These are phyloP conservation scores for Caenorhabditis plicata DNA, from an alignment of 2,888 invertebrate genomes.

Conservation along the genomic window DNA sequence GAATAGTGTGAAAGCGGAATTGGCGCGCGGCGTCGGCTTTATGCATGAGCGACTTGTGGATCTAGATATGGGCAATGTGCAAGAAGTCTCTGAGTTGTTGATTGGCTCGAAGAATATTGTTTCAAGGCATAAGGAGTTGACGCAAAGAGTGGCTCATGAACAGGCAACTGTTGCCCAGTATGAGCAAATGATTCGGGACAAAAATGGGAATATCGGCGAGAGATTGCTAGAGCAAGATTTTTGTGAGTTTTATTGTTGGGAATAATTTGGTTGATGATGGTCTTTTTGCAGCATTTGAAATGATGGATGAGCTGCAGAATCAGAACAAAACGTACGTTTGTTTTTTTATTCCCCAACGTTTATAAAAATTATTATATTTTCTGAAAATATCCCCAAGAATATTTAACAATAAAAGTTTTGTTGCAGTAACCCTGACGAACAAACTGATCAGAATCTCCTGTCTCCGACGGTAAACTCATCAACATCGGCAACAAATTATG, in stretches of 20 bases:
- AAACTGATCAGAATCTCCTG: not conserved
- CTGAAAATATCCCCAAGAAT: not conserved
- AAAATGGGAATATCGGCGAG: constrained; percentile 27
- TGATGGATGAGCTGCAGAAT: not conserved
- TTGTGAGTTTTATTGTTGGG: no score
- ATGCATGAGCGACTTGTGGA: constrained; percentile 29
- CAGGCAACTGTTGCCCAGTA: constrained; percentile 28
- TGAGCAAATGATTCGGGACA: constrained; percentile 17
- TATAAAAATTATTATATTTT: not conserved
- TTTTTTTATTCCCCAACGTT: not conserved
- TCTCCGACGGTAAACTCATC: no score
- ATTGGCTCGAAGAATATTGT: constrained; percentile 49
- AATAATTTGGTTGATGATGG: not conserved
- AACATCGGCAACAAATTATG: no score
- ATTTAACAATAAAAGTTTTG: not conserved
- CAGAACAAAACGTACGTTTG: not conserved
- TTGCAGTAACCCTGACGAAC: not conserved
- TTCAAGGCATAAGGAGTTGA: constrained; percentile 42
- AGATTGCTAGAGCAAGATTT: constrained; percentile 15
- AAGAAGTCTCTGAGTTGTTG: constrained; percentile 36
- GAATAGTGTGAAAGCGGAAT: constrained; percentile 8
- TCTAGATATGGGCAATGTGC: constrained; percentile 40
- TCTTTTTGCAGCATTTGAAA: not conserved
- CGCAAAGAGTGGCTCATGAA: constrained; percentile 18
- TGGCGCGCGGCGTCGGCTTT: constrained; percentile 12